Base-by-base conservation (phyloP, 2,113 vertebrate species). In the Ciconia boyciana region DNA sequence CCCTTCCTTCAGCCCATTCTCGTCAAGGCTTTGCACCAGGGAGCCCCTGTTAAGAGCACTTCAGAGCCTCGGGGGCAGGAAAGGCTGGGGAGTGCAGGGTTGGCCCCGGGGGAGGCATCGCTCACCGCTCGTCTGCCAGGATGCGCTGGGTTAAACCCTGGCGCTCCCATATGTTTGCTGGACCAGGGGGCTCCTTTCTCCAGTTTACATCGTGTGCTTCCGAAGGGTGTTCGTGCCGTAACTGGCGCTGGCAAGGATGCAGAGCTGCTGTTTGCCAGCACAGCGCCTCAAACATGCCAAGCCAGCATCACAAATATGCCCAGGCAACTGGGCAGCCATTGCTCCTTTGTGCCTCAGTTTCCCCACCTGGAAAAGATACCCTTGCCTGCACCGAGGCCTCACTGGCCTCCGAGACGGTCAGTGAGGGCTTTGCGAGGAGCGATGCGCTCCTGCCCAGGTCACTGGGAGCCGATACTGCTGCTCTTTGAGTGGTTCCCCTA, bases 31-130 rank as follows among this genome's bases (percentile, higher is more conserved):
- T 74, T 70, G 87, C 96, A 83, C 92, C 3, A 25, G 92, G 97
- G 94, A 94, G 25, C 2, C 32, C 9, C 65, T 6, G 88, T 36
- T 89, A 31, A 97, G 96, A 97, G 97, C 94, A 48, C n/a, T 96
- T 64, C 3, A 25, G 55, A 20, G 95, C 96, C 92, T 78, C 7
- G 2, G 94, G 97, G 88, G 75, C 58, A 46, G 66, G 93, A 83
- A 48, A 32, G 31, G 76, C 72, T 9, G 69, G 54, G 85, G 64
- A 65, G 80, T 6, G 44, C 43, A 41, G 28, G 81, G 41, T 29
- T 21, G 68, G 84, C 77, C 90, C 85, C 12, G 13, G 68, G 72
- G 64, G 44, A 20, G 19, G 22, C 26, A 24, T 11, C 21, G 2
- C 66, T 83, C 21, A 1, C 24, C 2, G 8, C 48, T 13, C 0